Evolutionary conservation across 2,888 invertebrate species (phyloP).

Genomic region (Theristus sp.): DNA sequence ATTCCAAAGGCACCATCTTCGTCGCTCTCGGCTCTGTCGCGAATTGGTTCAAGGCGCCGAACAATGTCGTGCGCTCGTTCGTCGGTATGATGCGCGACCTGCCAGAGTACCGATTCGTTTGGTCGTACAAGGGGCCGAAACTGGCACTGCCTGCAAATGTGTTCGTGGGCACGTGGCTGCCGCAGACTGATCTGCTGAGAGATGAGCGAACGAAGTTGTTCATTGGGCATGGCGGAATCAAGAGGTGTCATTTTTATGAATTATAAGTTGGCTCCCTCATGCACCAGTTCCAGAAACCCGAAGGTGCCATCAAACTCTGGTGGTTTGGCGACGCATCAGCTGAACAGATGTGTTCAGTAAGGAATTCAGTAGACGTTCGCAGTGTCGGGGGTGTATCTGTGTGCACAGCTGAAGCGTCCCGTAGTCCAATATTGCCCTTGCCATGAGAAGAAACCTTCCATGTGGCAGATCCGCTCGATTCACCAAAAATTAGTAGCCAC

Average conservation of each 20-base stretch:
- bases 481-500: no score
- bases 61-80: not conserved
- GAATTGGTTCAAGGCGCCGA: not conserved
- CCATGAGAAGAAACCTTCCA: no score
- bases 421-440: no score
- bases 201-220: not conserved
- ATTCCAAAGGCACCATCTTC: not conserved
- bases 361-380: no score
- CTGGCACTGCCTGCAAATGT: not conserved
- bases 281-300: no score
- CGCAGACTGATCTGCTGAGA: not conserved
- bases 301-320: no score
- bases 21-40: not conserved
- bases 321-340: no score
- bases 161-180: not conserved
- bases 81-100: not conserved
- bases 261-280: no score
- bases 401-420: no score
- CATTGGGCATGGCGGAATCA: not conserved
- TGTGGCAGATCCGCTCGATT: no score
- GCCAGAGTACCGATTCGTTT: not conserved
- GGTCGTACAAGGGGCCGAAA: not conserved
- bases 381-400: no score
- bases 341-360: no score
- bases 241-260: not conserved